Evolutionary conservation across 64 coral and sea anemone genomes (phyloP).

Genomic region (Catalaphyllia jardinei): DNA sequence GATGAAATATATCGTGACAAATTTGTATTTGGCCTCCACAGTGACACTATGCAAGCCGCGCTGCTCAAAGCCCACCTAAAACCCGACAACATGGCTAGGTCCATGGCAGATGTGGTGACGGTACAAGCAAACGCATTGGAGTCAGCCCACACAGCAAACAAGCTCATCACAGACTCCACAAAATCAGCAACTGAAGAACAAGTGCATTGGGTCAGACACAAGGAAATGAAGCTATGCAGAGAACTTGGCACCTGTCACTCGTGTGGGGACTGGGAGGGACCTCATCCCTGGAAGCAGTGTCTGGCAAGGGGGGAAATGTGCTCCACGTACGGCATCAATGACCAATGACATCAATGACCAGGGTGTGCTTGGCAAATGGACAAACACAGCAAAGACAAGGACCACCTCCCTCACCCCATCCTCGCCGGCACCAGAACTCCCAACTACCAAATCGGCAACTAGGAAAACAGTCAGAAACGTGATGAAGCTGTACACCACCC

Average conservation of each 20-base stretch:
- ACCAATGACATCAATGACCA: slow-evolving; percentile 41
- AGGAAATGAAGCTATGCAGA: slow-evolving; percentile 36
- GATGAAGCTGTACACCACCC: no score
- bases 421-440: no score
- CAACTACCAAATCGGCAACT: no score
- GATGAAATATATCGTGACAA: not conserved
- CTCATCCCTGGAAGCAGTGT: slow-evolving; percentile 48
- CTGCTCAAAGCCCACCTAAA: not conserved
- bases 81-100: no score
- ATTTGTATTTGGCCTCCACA: not conserved
- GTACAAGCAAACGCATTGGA: not conserved
- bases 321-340: slow-evolving; percentile 38
- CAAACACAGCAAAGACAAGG: not conserved
- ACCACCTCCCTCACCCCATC: not conserved
- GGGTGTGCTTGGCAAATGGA: slow-evolving; percentile 20
- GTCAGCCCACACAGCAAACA: not conserved
- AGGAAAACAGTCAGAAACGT: no score
- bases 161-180: slow-evolving; percentile 16
- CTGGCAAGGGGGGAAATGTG: slow-evolving; percentile 41
- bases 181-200: slow-evolving; percentile 15
- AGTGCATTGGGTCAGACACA: slow-evolving; percentile 36
- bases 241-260: slow-evolving; percentile 42
- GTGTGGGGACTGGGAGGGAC: slow-evolving; percentile 31
- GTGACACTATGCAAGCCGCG: not conserved
- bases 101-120: not conserved